Percentiles rank a stretch among this genome's conserved stretches.
phyloP scores from a whole-genome alignment of 2,888 invertebrate species.

The Gymnosoma rotundatum region DNA sequence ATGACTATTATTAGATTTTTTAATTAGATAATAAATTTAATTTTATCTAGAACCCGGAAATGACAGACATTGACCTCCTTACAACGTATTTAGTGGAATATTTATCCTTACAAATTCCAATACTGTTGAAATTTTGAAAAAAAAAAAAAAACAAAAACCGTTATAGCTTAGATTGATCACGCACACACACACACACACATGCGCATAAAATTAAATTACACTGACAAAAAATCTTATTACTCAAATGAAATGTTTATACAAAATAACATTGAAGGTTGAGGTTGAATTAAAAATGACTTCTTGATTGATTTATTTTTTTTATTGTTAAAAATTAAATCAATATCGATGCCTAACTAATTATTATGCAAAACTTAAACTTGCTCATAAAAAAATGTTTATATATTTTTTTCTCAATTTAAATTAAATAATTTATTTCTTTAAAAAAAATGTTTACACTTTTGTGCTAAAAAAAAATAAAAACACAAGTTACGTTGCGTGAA shows the following conservation, averaged over 20 bases:
- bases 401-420: conserved; percentile 17
- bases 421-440: conserved; percentile 42
- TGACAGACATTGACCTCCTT: background rate
- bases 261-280: conserved; percentile 64
- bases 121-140: background rate
- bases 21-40: background rate
- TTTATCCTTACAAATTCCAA: background rate
- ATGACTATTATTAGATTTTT: background rate
- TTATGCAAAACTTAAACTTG: conserved; percentile 48
- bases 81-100: background rate
- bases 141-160: background rate
- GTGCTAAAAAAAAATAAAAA: background rate
- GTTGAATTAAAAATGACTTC: conserved; percentile 38
- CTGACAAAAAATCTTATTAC: conserved; percentile 25
- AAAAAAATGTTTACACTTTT: conserved; percentile 15
- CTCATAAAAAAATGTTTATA: background rate
- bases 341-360: conserved; percentile 53
- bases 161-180: conserved; percentile 19
- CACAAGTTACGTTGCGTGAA: conserved; percentile 58
- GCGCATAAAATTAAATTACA: background rate
- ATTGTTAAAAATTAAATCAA: conserved; percentile 10
- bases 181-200: background rate
- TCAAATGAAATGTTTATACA: conserved; percentile 19
- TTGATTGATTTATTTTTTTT: conserved; percentile 24
- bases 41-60: background rate